Conservation (phyloP, 2,888 invertebrate genomes). For the Rotaria sp. region DNA sequence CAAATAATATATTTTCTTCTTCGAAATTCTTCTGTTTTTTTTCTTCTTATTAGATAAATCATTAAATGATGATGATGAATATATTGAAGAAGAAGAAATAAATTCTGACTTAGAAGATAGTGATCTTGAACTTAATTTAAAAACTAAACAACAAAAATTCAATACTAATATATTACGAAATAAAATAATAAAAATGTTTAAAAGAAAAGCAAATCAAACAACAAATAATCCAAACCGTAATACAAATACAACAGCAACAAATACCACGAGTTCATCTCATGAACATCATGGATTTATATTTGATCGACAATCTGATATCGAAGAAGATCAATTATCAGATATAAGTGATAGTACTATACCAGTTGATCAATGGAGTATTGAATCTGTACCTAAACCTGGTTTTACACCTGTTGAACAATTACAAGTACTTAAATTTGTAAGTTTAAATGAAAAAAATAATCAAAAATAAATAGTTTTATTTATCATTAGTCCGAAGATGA, state of each 20-base stretch:
- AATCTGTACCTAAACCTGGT: constrained; percentile 8
- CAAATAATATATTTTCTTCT: too few species aligned
- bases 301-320: constrained; percentile 7
- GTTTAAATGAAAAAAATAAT: neutral
- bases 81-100: neutral
- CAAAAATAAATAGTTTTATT: neutral
- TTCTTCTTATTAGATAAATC: neutral
- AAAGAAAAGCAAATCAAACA: constrained; percentile 1
- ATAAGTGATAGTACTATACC: constrained; percentile 8
- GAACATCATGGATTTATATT: neutral
- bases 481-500: neutral
- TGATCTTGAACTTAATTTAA: neutral
- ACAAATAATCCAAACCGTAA: neutral
- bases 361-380: constrained; percentile 29
- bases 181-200: constrained; percentile 26
- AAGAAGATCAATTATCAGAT: constrained; percentile 21
- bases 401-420: constrained; percentile 25
- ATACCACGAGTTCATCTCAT: neutral
- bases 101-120: constrained; percentile 20
- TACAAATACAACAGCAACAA: neutral
- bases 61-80: constrained; percentile 19
- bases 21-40: neutral
- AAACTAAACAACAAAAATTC: constrained; percentile 14
- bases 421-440: constrained; percentile 25
- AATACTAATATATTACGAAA: constrained; percentile 5